Evolutionary conservation across 2,888 invertebrate genomes (phyloP), one percentile per base, ranked within the genome.

Genomic region (Melitaea athalia): DNA sequence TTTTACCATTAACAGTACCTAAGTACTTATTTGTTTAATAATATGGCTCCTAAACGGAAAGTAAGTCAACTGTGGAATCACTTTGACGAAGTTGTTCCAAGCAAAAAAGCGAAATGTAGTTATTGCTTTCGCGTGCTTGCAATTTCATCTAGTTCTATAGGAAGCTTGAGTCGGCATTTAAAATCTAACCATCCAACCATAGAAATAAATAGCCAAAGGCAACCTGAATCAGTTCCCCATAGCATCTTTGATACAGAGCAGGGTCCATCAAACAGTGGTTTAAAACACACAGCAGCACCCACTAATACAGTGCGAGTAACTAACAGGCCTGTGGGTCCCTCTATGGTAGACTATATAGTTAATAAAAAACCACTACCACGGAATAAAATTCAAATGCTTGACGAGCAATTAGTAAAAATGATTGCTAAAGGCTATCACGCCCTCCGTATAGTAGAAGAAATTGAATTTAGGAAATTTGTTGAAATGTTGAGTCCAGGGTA

Each of bases 401-500:
- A 66, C 31, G 43, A 60, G 10, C 65, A 65, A 42, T 14, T 65
- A 11, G 31, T 61, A 12, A 33, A 7, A 31, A 57, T 62, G 50
- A 63, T 67, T 4, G 31, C 63, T 12, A 63, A 63, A 49, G 62
- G 15, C 7, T 52, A 60, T 14, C 59, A 68, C 15, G 45, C 64
- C 2, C 52, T 64, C 1, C 17, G 50, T 4, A 55, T 74, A 3
- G 73, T 76, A 0, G 73, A 74, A 5, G 70, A 71, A 0, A 7
- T 5, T 11, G 72, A 74, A 38, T 74, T 72, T 33, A 63, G 53
- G 59, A 71, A 55, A 50, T 63, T 68, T 47, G 43, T 73, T 7
- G n/a, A 14, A 12, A 67, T 73, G 64, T 57, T 72, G 14, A 67
- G 52, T n/a, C 64, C 68, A 0, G 33, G 59, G 3, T 73, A 72